These are phyloP conservation scores for Physeter macrocephalus DNA, from an alignment of 2,113 vertebrate species.

Conservation along the genomic window DNA sequence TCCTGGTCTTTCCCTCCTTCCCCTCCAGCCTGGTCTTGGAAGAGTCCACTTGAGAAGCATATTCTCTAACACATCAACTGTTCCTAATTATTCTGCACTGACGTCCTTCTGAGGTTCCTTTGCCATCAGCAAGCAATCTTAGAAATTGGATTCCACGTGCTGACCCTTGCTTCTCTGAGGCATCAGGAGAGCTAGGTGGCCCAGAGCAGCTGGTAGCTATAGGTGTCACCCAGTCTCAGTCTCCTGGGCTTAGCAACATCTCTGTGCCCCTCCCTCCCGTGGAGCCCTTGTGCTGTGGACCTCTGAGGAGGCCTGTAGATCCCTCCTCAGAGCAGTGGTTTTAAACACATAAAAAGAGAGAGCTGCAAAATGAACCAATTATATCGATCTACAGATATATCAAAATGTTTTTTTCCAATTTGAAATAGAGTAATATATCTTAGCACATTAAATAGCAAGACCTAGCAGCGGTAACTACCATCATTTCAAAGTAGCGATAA, in stretches of 20 bases:
- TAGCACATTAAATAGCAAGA: conserved; percentile 17
- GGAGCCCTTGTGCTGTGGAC: not conserved
- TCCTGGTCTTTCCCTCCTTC: not conserved
- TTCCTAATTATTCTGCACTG: not conserved
- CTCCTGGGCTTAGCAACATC: not conserved
- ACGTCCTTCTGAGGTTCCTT: not conserved
- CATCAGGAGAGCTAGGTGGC: not conserved
- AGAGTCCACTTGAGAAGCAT: not conserved
- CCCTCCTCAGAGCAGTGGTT: not conserved
- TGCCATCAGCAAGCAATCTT: not conserved
- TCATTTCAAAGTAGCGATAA: conserved; percentile 51
- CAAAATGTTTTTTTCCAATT: conserved; percentile 2
- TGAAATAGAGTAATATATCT: not conserved
- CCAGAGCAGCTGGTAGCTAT: not conserved
- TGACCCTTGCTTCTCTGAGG: not conserved
- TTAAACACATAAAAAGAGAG: not conserved
- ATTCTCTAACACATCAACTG: not conserved
- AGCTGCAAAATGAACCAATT: conserved; percentile 7
- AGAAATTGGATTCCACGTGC: not conserved
- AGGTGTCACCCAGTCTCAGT: not conserved
- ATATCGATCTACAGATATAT: not conserved
- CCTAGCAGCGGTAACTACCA: not conserved
- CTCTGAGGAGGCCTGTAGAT: not conserved
- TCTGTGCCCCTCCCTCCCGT: not conserved
- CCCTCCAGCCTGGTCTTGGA: not conserved